These are phyloP conservation scores for Tragelaphus scriptus DNA, from an alignment of 2,113 vertebrate genomes.

Conservation along the genomic window DNA sequence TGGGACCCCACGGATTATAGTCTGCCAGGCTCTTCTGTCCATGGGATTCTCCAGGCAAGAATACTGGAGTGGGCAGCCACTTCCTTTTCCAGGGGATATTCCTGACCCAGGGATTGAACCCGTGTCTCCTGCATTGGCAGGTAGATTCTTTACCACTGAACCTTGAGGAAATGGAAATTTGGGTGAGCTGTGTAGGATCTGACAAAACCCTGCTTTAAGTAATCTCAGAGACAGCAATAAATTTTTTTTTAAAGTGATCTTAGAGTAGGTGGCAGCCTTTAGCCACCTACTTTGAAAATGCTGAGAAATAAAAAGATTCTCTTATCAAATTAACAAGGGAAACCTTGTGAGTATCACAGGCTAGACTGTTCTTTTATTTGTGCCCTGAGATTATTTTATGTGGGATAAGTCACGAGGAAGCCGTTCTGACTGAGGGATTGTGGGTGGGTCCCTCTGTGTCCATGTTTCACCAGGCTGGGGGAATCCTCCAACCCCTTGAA, in stretches of 20 bases:
- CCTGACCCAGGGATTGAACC: background rate
- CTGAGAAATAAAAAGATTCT: background rate
- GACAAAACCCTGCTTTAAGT: background rate
- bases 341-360: background rate
- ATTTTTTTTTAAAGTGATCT: background rate
- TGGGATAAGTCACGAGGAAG: background rate
- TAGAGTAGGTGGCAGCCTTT: background rate
- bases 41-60: background rate
- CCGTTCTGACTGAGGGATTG: background rate
- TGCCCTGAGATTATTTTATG: background rate
- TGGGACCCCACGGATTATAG: background rate
- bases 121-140: background rate
- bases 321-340: background rate
- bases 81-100: background rate
- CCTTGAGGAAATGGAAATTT: background rate
- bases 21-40: background rate
- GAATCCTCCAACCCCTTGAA: background rate
- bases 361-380: background rate
- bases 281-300: background rate
- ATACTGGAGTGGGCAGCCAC: background rate
- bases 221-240: background rate
- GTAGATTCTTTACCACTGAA: background rate
- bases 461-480: fast-evolving
- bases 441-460: background rate
- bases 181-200: background rate